These are phyloP conservation scores for Danaus melanippus DNA, from an alignment of 1,140 invertebrate genomes.

Conservation along the genomic window DNA sequence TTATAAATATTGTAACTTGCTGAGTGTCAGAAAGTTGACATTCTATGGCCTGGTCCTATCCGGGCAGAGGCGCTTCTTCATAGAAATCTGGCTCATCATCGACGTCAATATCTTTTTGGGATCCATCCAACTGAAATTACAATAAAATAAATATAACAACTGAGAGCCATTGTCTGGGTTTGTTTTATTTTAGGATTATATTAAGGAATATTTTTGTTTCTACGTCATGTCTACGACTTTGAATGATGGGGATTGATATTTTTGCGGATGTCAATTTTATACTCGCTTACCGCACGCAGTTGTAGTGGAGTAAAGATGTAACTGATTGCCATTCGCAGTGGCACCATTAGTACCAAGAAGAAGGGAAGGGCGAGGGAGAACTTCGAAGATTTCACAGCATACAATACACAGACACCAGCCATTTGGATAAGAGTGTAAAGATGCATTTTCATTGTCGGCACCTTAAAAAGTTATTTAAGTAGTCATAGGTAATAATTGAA, in stretches of 20 bases:
- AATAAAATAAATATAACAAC: constrained; percentile 23
- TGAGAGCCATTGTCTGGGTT: constrained; percentile 16
- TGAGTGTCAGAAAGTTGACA: background rate
- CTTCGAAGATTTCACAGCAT: constrained; percentile 90
- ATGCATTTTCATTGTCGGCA: constrained; percentile 94
- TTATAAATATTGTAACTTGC: background rate
- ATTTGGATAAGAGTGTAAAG: constrained; percentile 90
- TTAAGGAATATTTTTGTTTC: no score
- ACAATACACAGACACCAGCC: constrained; percentile 82
- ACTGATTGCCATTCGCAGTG: constrained; percentile 82
- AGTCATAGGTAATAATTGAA: background rate
- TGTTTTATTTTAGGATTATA: constrained; percentile 9
- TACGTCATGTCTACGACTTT: no score
- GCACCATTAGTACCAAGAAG: constrained; percentile 92
- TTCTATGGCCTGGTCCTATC: constrained; percentile 5
- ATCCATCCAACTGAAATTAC: constrained; percentile 82
- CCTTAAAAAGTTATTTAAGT: constrained; percentile 69
- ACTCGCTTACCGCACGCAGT: constrained; percentile 82
- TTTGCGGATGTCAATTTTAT: background rate
- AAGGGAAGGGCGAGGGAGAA: constrained; percentile 93
- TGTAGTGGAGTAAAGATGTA: constrained; percentile 85
- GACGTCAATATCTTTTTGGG: constrained; percentile 80
- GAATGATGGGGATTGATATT: no score
- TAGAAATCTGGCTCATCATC: constrained; percentile 96
- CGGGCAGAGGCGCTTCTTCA: constrained; percentile 85